A percentile compares a stretch with the other conserved stretches of the same genome.
phyloP scores from a whole-genome alignment of 2,113 vertebrate species.

The Poeciliopsis retropinna region DNA sequence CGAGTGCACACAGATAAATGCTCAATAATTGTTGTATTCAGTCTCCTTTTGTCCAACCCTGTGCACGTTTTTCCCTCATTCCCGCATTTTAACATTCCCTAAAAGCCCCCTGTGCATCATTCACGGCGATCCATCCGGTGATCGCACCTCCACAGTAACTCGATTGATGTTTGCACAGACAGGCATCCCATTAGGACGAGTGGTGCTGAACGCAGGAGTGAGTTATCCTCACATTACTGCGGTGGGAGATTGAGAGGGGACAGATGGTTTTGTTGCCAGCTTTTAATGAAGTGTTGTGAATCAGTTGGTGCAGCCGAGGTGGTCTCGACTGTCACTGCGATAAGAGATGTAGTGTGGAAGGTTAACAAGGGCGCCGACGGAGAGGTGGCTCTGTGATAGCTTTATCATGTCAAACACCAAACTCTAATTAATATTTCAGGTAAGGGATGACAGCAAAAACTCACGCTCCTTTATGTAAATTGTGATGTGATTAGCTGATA shows the following conservation, averaged over 20 bases:
- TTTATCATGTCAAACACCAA: slow-evolving; percentile 19
- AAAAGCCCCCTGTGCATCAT: slow-evolving; percentile 42
- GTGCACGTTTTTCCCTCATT: not conserved
- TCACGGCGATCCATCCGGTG: slow-evolving; percentile 42
- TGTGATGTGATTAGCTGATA: slow-evolving; percentile 20
- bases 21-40: slow-evolving; percentile 15
- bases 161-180: slow-evolving; percentile 67
- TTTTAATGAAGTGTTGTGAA: slow-evolving; percentile 73
- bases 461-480: not conserved
- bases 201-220: slow-evolving; percentile 67
- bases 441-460: slow-evolving; percentile 1
- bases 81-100: slow-evolving; percentile 34
- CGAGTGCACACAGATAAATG: not conserved
- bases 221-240: slow-evolving; percentile 74
- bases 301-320: slow-evolving; percentile 47
- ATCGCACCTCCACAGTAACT: slow-evolving; percentile 46
- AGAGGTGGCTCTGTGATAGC: slow-evolving; percentile 12
- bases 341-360: slow-evolving; percentile 37
- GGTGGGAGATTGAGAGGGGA: slow-evolving; percentile 65
- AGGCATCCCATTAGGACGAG: slow-evolving; percentile 71
- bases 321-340: slow-evolving; percentile 43
- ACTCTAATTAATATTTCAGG: not conserved
- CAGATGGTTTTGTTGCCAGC: slow-evolving; percentile 71
- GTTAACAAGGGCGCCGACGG: slow-evolving; percentile 41
- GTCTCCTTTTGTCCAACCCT: slow-evolving; percentile 4